Base-by-base conservation (phyloP, 2,888 invertebrate species). In the Chloromyia formosa region DNA sequence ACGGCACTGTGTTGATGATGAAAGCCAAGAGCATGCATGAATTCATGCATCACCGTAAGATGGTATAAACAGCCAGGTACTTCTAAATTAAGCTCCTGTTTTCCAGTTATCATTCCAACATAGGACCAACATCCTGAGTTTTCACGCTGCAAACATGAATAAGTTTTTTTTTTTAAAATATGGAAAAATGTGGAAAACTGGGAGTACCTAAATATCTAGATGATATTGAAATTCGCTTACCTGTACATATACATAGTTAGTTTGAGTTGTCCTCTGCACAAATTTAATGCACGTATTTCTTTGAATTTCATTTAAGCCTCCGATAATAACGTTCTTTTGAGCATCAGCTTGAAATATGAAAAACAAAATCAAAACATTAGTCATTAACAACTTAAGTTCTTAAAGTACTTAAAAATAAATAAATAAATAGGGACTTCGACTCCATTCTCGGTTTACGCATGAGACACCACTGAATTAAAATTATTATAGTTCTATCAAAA, bases 1-100 rank as follows among this genome's bases (percentile, higher is more conserved):
- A 88, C 88, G 0, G 93, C 88, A 80, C 92, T 93, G 82, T 94
- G 94, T 81, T 94, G 93, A 81, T 94, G 94, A 82, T 92, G 87
- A 82, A 94, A 94, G 0, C 94, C 94, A 4, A 91, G 81, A 0
- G 91, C 91, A 80, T 94, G 94, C 82, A 94, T 88, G 74, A 94
- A 85, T 82, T 94, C 94, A 79, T 94, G 94, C 4, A 92, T 85
- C 0, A 92, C 88, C 0, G 93, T 93, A 1, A 82, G 83, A 54
- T 82, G 66, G 0, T 82, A 81, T 77, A 84, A 84, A 62, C 85
- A 85, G 0, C 84, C 84, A 0, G 18, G 9, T 1, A 79, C 75
- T 61, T 81, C 78, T 1, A 84, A 78, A 75, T 84, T 85, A 14
- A 83, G 75, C 1, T 75, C 74, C 61, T 84, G 84, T 0, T 78